phyloP scores from a whole-genome alignment of 2,888 invertebrate genomes.

The Erebia epiphron region DNA sequence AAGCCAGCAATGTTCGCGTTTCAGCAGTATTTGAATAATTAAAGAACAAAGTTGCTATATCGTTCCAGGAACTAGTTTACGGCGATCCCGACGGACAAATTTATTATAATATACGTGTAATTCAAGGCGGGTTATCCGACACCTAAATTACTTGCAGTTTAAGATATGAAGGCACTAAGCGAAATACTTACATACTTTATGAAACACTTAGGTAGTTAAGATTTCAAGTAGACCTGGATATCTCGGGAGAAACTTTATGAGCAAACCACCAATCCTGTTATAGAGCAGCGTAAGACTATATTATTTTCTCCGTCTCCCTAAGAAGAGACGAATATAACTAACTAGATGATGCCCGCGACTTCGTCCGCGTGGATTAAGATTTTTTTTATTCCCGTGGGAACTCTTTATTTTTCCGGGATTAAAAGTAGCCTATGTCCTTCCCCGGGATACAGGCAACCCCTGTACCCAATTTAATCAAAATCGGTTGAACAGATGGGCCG shows the following conservation, averaged over 20 bases:
- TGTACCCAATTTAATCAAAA: background rate
- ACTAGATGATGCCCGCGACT: too few relatives aligned
- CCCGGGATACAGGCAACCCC: too few relatives aligned
- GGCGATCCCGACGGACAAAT: background rate
- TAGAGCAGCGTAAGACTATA: background rate
- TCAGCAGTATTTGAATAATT: slow-evolving; percentile 9
- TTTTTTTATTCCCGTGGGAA: too few relatives aligned
- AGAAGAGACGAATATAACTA: background rate
- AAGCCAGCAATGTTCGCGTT: slow-evolving; percentile 3
- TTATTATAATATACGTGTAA: slow-evolving; percentile 12
- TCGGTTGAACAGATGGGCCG: background rate
- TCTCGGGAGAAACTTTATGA: slow-evolving; percentile 1
- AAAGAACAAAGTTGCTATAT: slow-evolving; percentile 17
- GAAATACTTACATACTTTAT: slow-evolving; percentile 12
- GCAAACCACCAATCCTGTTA: background rate
- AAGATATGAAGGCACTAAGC: slow-evolving; percentile 11
- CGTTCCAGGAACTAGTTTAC: slow-evolving; percentile 16
- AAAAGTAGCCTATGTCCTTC: too few relatives aligned
- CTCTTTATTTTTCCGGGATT: too few relatives aligned
- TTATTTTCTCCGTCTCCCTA: background rate
- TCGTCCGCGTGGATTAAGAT: too few relatives aligned
- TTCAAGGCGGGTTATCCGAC: slow-evolving; percentile 8
- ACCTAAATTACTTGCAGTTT: slow-evolving; percentile 12
- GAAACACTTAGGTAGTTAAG: slow-evolving; percentile 9
- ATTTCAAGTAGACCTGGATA: background rate